phyloP scores from a whole-genome alignment of 2,797 vertebrate genomes.

The Vultur gryphus region DNA sequence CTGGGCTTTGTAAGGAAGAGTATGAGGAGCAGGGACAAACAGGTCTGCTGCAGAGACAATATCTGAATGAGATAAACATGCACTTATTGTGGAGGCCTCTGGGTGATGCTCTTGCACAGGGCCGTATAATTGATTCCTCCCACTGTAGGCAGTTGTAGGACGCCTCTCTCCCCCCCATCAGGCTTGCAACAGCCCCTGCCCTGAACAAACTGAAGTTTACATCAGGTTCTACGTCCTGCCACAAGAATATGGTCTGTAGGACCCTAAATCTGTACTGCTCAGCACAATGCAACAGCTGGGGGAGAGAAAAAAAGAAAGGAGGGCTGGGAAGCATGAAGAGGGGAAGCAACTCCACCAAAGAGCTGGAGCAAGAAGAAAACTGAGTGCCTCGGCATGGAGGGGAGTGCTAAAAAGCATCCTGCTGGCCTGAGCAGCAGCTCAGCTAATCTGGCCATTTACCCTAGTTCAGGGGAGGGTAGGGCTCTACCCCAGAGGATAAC shows the following conservation, averaged over 20 bases:
- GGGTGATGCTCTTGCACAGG: slow-evolving; percentile 61
- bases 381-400: fast-evolving
- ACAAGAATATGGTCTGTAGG: neutral
- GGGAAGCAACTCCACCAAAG: neutral
- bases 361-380: neutral
- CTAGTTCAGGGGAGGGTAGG: neutral
- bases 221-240: neutral
- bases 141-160: neutral
- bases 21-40: neutral
- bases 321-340: neutral
- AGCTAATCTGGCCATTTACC: too few species aligned
- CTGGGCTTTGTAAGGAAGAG: neutral
- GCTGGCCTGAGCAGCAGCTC: neutral
- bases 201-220: neutral
- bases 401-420: neutral
- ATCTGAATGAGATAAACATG: neutral
- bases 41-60: neutral
- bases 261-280: neutral
- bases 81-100: slow-evolving; percentile 17
- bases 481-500: neutral
- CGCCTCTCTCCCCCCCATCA: neutral
- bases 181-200: neutral
- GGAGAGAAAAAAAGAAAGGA: neutral
- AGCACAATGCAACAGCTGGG: neutral
- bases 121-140: neutral